Conservation (phyloP, 1,140 invertebrate genomes). For the Drosophila micromelanica region DNA sequence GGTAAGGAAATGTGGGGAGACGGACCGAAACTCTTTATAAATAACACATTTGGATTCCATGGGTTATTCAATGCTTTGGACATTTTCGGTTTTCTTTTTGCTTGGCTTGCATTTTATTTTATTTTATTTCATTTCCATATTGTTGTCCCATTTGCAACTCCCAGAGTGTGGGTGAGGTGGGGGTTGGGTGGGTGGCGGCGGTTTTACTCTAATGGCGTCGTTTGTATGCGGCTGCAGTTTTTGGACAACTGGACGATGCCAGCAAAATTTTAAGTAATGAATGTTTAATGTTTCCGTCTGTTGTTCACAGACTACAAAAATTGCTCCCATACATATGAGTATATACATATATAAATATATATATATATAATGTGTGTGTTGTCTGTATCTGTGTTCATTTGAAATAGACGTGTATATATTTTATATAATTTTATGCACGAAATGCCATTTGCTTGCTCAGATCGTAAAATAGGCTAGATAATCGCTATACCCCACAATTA, state of each 20-base stretch:
- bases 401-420: slow-evolving; percentile 34
- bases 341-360: too few species aligned
- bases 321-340: background rate
- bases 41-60: slow-evolving; percentile 45
- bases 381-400: slow-evolving; percentile 22
- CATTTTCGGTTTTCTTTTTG: slow-evolving; percentile 5
- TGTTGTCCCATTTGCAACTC: slow-evolving; percentile 36
- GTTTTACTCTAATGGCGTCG: slow-evolving; percentile 59
- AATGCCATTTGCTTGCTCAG: slow-evolving; percentile 29
- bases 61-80: background rate
- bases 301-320: slow-evolving; percentile 21
- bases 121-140: slow-evolving; percentile 19
- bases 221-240: slow-evolving; percentile 69
- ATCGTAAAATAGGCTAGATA: slow-evolving; percentile 40
- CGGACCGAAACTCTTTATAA: slow-evolving; percentile 35
- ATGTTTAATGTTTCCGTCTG: slow-evolving; percentile 78
- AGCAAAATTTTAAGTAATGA: slow-evolving; percentile 76
- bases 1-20: slow-evolving; percentile 2
- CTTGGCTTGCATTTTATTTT: slow-evolving; percentile 12
- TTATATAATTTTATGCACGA: slow-evolving; percentile 53
- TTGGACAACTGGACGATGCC: slow-evolving; percentile 55
- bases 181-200: background rate
- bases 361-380: background rate
- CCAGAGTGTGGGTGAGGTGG: background rate
- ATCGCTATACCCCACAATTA: slow-evolving; percentile 9